Evolutionary conservation across 2,888 invertebrate species (phyloP).

Genomic region (Stegana nigrithorax): DNA sequence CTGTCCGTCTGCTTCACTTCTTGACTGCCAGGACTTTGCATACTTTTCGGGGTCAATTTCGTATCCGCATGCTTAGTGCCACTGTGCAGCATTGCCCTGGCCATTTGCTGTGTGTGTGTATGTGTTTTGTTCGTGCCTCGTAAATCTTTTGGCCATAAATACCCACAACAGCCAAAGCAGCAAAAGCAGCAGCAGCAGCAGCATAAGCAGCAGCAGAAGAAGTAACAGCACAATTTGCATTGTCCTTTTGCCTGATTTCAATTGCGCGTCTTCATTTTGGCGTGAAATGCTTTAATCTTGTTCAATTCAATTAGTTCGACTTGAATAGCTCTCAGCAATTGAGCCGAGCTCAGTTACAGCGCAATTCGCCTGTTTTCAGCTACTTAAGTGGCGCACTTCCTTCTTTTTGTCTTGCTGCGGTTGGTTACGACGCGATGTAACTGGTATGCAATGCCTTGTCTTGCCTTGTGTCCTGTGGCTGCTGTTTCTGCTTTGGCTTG

Average conservation of each 20-base stretch:
- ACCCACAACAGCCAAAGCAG: too few relatives aligned
- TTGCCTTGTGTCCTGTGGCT: too few relatives aligned
- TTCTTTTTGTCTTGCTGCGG: too few relatives aligned
- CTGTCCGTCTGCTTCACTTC: slow-evolving; percentile 26
- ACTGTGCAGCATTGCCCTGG: too few relatives aligned
- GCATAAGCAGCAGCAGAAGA: too few relatives aligned
- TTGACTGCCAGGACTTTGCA: not conserved
- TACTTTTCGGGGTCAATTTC: slow-evolving; percentile 49
- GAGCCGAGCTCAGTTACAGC: not conserved
- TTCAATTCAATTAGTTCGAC: slow-evolving; percentile 68
- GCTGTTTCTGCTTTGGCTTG: too few relatives aligned
- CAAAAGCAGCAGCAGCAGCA: too few relatives aligned
- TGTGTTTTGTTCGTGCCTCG: slow-evolving; percentile 46
- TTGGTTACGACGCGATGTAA: too few relatives aligned
- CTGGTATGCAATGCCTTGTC: too few relatives aligned
- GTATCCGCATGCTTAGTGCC: too few relatives aligned
- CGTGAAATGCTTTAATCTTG: slow-evolving; percentile 67
- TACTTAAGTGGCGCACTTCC: slow-evolving; percentile 6
- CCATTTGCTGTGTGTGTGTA: slow-evolving; percentile 39
- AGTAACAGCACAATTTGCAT: too few relatives aligned
- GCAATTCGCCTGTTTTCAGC: slow-evolving; percentile 16
- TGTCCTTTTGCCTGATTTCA: slow-evolving; percentile 28
- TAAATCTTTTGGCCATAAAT: slow-evolving; percentile 63
- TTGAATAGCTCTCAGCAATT: slow-evolving; percentile 2
- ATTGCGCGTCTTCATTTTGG: slow-evolving; percentile 51